These are phyloP conservation scores for Limnephilus marmoratus DNA, from an alignment of 2,888 invertebrate genomes.

Conservation along the genomic window DNA sequence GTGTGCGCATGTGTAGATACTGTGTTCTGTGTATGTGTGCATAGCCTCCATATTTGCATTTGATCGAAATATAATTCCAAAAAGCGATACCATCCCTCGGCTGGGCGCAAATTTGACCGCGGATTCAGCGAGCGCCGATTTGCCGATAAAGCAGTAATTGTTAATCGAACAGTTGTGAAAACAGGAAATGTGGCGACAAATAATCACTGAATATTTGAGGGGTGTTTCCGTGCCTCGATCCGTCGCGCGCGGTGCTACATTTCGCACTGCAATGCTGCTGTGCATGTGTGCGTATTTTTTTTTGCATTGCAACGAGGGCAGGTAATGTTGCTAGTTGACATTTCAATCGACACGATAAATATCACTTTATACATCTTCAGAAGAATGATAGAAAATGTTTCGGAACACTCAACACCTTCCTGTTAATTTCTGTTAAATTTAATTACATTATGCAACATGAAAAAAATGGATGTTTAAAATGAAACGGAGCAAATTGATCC, in stretches of 20 bases:
- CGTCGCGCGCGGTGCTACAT: not conserved
- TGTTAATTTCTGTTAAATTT: no score
- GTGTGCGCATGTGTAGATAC: not conserved
- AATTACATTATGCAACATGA: no score
- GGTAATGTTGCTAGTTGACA: not conserved
- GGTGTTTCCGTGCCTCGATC: not conserved
- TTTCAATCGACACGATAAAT: not conserved
- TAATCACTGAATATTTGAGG: conserved; percentile 49
- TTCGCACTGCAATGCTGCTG: not conserved
- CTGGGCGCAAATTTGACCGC: conserved; percentile 49
- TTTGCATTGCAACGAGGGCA: not conserved
- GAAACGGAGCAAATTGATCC: no score
- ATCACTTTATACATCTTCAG: no score
- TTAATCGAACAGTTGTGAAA: conserved; percentile 47
- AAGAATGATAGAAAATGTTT: no score
- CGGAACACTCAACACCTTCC: no score
- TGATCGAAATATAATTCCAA: conserved; percentile 49
- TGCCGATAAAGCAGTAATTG: conserved; percentile 50
- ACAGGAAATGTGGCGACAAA: conserved; percentile 50
- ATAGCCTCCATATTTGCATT: conserved; percentile 49
- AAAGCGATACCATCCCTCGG: conserved; percentile 28
- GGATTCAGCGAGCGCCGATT: conserved; percentile 42
- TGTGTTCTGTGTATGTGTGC: not conserved
- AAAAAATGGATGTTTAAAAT: no score
- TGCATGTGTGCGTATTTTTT: not conserved